Conservation (phyloP, 2,113 vertebrate species). For the Ginglymostoma cirratum region DNA sequence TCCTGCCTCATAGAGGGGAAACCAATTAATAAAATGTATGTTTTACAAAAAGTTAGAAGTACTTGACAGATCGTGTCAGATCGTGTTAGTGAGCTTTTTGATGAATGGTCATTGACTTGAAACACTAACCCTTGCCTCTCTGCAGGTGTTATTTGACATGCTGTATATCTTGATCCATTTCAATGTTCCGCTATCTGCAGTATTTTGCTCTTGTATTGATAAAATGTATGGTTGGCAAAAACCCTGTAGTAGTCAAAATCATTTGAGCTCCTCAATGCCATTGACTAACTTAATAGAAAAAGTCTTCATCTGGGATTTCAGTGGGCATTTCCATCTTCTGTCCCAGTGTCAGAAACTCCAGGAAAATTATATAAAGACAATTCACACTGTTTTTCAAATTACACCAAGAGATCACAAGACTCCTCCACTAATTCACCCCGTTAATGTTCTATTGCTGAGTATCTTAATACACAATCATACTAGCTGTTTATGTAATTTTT, state of each 20-base stretch:
- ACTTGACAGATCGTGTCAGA: too few relatives aligned
- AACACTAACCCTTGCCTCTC: too few relatives aligned
- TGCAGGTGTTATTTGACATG: too few relatives aligned
- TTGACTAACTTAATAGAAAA: not conserved
- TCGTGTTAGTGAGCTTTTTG: too few relatives aligned
- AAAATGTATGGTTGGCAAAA: not conserved
- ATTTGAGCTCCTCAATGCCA: not conserved
- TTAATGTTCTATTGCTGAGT: not conserved
- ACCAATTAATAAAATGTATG: not conserved
- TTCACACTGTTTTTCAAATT: not conserved
- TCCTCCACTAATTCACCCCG: not conserved
- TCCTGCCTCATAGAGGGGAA: not conserved
- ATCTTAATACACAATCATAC: not conserved
- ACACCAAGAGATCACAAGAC: not conserved
- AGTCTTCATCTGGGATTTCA: not conserved
- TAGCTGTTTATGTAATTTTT: not conserved
- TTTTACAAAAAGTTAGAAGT: not conserved
- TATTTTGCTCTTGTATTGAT: not conserved
- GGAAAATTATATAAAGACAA: not conserved
- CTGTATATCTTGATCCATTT: too few relatives aligned
- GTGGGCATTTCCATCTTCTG: not conserved
- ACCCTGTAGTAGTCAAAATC: not conserved
- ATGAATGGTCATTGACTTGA: too few relatives aligned
- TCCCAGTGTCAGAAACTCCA: not conserved
- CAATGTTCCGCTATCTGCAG: too few relatives aligned